Evolutionary conservation across 2,113 vertebrate genomes (phyloP).

Genomic region (Rhineura floridana): DNA sequence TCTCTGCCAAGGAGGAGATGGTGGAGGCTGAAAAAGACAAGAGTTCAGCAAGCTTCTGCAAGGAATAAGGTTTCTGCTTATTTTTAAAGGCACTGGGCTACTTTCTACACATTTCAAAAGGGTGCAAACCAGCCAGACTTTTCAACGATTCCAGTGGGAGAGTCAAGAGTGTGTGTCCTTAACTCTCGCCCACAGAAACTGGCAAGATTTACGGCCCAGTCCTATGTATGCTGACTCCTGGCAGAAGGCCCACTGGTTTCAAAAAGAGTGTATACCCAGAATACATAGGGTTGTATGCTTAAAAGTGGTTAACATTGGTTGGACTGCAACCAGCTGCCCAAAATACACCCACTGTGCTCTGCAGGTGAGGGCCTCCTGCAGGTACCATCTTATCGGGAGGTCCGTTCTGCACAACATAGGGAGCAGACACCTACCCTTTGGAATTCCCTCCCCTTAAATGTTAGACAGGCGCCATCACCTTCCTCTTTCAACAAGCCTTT

Average conservation of each 20-base stretch:
- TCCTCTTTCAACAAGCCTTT: too few relatives aligned
- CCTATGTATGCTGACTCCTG: not conserved
- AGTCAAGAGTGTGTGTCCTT: too few relatives aligned
- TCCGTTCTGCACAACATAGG: too few relatives aligned
- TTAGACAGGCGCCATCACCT: too few relatives aligned
- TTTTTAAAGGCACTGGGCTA: conserved; percentile 37
- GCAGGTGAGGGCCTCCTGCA: too few relatives aligned
- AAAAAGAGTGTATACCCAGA: too few relatives aligned
- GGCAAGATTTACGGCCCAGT: not conserved
- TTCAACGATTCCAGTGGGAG: not conserved
- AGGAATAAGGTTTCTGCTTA: not conserved
- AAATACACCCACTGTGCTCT: too few relatives aligned
- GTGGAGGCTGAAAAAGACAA: conserved; percentile 38
- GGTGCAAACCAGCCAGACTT: not conserved
- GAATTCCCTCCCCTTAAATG: too few relatives aligned
- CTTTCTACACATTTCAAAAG: fast-evolving
- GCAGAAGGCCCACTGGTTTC: not conserved
- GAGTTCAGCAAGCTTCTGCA: conserved; percentile 29
- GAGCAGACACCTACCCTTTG: too few relatives aligned
- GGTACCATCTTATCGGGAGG: too few relatives aligned
- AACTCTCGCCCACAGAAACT: not conserved
- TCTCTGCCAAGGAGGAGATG: not conserved
- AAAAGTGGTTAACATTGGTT: too few relatives aligned
- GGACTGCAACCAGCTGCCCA: too few relatives aligned
- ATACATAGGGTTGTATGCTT: not conserved